Percentiles rank a stretch among this genome's conserved stretches.
phyloP scores from a whole-genome alignment of 2,797 vertebrate genomes.

The Novumbra hubbsi region DNA sequence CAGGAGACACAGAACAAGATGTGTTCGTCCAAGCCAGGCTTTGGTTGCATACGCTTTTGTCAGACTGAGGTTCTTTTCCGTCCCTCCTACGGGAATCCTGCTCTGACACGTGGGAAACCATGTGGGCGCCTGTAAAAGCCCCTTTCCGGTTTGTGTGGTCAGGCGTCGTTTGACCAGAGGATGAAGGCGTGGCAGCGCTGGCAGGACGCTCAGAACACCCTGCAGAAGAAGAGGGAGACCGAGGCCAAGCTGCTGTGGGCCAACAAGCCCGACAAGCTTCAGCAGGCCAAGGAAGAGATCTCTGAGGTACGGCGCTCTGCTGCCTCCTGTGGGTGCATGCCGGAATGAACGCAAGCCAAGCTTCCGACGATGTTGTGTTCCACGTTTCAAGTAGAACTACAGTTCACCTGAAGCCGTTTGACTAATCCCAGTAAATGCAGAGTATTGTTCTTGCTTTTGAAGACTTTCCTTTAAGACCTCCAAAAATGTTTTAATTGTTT shows the following conservation, averaged over 20 bases:
- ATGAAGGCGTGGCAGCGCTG: constrained; percentile 98
- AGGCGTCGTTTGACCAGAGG: constrained; percentile 96
- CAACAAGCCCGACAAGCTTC: constrained; percentile 97
- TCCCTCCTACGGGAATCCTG: no score
- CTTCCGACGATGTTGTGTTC: neutral
- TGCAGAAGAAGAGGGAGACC: constrained; percentile 94
- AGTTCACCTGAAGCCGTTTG: neutral
- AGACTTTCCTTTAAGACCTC: neutral
- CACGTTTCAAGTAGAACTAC: neutral
- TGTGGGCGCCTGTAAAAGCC: neutral
- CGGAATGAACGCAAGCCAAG: neutral
- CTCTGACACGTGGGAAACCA: no score
- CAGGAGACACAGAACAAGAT: no score
- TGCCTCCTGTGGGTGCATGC: neutral
- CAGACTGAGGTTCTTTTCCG: no score
- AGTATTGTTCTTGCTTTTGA: neutral
- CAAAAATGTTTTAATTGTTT: neutral
- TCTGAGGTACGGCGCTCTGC: constrained; percentile 74
- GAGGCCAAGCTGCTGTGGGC: constrained; percentile 96
- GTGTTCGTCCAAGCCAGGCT: no score
- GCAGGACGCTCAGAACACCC: constrained; percentile 89
- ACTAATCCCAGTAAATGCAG: neutral
- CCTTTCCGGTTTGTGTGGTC: neutral
- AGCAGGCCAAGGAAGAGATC: constrained; percentile 97
- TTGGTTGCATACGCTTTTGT: no score